Evolutionary conservation across 2,888 invertebrate genomes (phyloP), one percentile per base, ranked within the genome.

Genomic region (Erynnis tages): DNA sequence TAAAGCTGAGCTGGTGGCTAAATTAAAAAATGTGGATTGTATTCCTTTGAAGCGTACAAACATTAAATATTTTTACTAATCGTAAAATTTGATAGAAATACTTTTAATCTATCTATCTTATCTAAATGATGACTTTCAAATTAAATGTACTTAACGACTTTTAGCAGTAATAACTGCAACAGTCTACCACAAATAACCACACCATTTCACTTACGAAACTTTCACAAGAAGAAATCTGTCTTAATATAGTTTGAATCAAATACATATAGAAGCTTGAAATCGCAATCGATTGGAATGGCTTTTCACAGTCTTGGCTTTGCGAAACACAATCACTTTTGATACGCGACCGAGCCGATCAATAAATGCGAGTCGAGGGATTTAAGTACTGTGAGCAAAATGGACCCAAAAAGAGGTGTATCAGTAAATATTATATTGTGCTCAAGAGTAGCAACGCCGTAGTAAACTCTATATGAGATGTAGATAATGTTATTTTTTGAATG

Each of bases 1-100:
- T 48, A 25, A 49, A 41, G 41, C 41, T 34, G 40, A 41, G 17
- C 7, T 34, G 48, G 23, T 30, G 7, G 23, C 21, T 34, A 45
- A 45, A 45, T 45, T 32, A 45, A 45, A n/a, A 45, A 45, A 45
- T 34, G 45, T 45, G 19, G 14, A 14, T 45, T 16, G 23, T 34
- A 34, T 23, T 23, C 32, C 16, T 45, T 34, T 21, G 23, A 23
- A n/a, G 14, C 34, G 16, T 23, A 8, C 21, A 14, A 40, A 5
- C 2, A 16, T 34, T 8, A 25, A n/a, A 16, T 41, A 30, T 5
- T 17, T 30, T 35, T 35, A 35, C 7, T 14, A n/a, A 32, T 14
- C 14, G 7, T 11, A 14, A 6, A 8, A 14, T 11, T 13, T 5
- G 13, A 30, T 4, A 6, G 6, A 30, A 13, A 13, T 2, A 5